Conservation (phyloP, 2,113 vertebrate genomes). For the Paratilapia polleni region DNA sequence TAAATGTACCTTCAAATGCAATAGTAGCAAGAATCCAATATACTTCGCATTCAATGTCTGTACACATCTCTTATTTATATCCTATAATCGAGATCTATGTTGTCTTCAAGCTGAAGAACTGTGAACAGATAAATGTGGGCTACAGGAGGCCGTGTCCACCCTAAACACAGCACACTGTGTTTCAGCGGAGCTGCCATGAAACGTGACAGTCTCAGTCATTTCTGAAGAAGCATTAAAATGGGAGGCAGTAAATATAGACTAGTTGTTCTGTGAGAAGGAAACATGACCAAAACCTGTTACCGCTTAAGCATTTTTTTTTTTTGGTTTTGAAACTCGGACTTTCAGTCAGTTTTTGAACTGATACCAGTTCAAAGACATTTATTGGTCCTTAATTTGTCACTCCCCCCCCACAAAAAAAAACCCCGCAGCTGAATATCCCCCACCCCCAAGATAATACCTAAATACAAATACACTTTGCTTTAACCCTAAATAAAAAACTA, state of each 20-base stretch:
- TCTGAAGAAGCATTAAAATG: background rate
- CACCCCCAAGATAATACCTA: too few relatives aligned
- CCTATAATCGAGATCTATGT: too few relatives aligned
- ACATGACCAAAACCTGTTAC: background rate
- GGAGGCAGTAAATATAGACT: background rate
- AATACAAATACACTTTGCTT: too few relatives aligned
- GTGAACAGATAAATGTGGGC: background rate
- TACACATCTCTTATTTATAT: too few relatives aligned
- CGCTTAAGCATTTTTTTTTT: too few relatives aligned
- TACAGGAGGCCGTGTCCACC: background rate
- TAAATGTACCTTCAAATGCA: background rate
- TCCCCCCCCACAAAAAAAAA: too few relatives aligned
- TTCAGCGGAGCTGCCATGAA: background rate
- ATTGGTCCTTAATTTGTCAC: too few relatives aligned
- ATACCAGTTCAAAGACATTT: too few relatives aligned
- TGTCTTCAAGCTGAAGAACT: background rate
- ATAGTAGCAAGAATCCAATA: background rate
- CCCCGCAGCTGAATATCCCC: too few relatives aligned
- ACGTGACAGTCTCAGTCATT: constrained; percentile 5
- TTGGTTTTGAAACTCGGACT: too few relatives aligned
- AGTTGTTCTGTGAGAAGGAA: background rate
- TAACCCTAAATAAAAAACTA: too few relatives aligned
- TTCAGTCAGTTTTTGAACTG: too few relatives aligned
- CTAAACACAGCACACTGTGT: constrained; percentile 22
- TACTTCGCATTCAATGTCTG: background rate